Percentiles rank a stretch among this genome's conserved stretches.
These are phyloP conservation scores for Calameuta idolon DNA, from an alignment of 2,888 invertebrate genomes.

Conservation along the genomic window DNA sequence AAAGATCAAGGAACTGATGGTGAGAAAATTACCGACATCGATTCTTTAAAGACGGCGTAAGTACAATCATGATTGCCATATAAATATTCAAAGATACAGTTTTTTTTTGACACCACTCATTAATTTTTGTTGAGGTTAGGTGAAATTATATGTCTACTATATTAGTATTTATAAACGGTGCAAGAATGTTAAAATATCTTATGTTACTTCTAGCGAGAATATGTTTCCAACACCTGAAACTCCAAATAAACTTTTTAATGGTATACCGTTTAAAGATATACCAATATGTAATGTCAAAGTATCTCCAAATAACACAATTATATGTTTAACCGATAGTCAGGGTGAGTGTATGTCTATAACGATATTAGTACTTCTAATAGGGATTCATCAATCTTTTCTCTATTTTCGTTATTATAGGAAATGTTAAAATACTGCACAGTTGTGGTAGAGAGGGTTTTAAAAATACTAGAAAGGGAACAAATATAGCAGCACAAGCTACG, in stretches of 20 bases:
- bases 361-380: too few species aligned
- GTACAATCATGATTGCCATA: conserved; percentile 36
- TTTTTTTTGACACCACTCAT: too few species aligned
- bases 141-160: too few species aligned
- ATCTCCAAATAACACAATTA: conserved; percentile 89
- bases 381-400: neutral
- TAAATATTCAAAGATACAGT: conserved; percentile 55
- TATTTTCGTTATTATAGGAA: conserved; percentile 33
- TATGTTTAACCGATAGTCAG: conserved; percentile 78
- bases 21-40: conserved; percentile 79
- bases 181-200: too few species aligned
- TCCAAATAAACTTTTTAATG: conserved; percentile 79
- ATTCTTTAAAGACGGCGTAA: conserved; percentile 74
- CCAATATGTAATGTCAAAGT: conserved; percentile 87
- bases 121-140: too few species aligned
- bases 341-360: conserved; percentile 66
- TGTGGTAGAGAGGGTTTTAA: conserved; percentile 96
- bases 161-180: too few species aligned
- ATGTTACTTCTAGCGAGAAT: too few species aligned
- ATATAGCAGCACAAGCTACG: conserved; percentile 95
- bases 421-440: conserved; percentile 74
- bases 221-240: conserved; percentile 79
- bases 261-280: conserved; percentile 81
- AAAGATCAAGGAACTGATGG: conserved; percentile 84
- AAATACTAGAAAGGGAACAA: conserved; percentile 94